Conservation (phyloP, 1,140 invertebrate species). For the Probaryconus sp. region DNA sequence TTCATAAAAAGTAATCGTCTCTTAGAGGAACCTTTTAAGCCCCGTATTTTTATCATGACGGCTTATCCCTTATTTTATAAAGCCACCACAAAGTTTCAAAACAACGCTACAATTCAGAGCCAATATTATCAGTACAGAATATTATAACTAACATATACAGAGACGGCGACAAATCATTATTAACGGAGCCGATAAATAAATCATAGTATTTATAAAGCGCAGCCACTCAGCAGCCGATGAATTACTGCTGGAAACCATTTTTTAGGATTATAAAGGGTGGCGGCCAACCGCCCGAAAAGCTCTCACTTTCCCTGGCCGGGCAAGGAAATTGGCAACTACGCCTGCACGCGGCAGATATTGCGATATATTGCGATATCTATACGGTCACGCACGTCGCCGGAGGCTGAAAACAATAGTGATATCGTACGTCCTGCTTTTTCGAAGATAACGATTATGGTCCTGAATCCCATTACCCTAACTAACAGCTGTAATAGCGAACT, state of each 20-base stretch:
- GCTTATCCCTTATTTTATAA: slow-evolving; percentile 31
- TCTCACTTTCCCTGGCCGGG: slow-evolving; percentile 45
- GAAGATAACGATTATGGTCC: slow-evolving; percentile 45
- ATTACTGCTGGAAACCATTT: slow-evolving; percentile 64
- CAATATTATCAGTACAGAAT: slow-evolving; percentile 37
- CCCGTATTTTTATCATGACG: slow-evolving; percentile 25
- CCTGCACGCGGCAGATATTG: slow-evolving; percentile 61
- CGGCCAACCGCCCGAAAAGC: slow-evolving; percentile 50
- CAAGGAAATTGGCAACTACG: slow-evolving; percentile 48
- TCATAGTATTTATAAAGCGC: slow-evolving; percentile 65
- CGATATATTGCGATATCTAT: slow-evolving; percentile 56
- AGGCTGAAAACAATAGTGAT: slow-evolving; percentile 53
- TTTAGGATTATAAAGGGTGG: slow-evolving; percentile 66
- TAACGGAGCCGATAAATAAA: slow-evolving; percentile 64
- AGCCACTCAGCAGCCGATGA: slow-evolving; percentile 55
- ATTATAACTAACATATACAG: slow-evolving; percentile 35
- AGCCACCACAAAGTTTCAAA: slow-evolving; percentile 12
- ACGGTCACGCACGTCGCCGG: slow-evolving; percentile 48
- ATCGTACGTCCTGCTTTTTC: slow-evolving; percentile 35
- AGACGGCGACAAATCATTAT: slow-evolving; percentile 63
- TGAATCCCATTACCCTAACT: slow-evolving; percentile 36
- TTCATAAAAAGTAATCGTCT: slow-evolving; percentile 26
- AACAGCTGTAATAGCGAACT: slow-evolving; percentile 2
- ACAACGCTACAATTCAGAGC: slow-evolving; percentile 15
- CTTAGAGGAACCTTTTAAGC: slow-evolving; percentile 24